Evolutionary conservation across 2,888 invertebrate species (phyloP), one percentile per base, ranked within the genome.

Genomic region (Heliconius cydno): DNA sequence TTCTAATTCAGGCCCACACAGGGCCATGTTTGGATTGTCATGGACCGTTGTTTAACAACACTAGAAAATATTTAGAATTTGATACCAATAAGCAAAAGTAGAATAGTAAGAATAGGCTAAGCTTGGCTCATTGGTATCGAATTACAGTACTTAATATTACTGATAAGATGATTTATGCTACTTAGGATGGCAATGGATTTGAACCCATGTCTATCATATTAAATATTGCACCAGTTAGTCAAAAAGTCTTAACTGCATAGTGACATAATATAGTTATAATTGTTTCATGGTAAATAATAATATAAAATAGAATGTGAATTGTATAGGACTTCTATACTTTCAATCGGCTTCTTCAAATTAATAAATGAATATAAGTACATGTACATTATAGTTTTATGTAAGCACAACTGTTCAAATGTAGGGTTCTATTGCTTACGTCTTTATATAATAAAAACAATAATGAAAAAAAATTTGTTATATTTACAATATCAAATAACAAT

Each of bases 381-480:
- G 28, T 28, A n/a, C 4, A 41, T 28, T 30, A 52, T 3, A 72
- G 22, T 52, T 52, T 19, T 72, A 72, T 72, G 22, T 72, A 71
- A 28, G 72, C 52, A 72, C 57, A 57, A 30, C 52, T 57, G 72
- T 72, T 30, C 30, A 52, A 70, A 70, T 57, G 22, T 30, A 46
- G 30, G 15, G 1, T n/a, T 28, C 22, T 22, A 60, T 22, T 60
- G n/a, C 57, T 60, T n/a, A 60, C 34, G 34, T 73, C 12, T 73
- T 57, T 60, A 30, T 30, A 30, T 71, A 71, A 28, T 41, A 28
- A 46, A 28, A 46, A 28, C 9, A 46, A 19, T 52, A 22, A 19
- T 4, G 2, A 25, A 70, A 15, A 70, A 52, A 52, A 63, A 34
- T 9, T 9, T 34, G 12, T 46, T 46, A 30, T 28, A 15, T 41